A percentile compares a stretch with the other conserved stretches of the same genome.
Conservation (phyloP, 2,888 invertebrate species). For the Drosophila borealis region DNA sequence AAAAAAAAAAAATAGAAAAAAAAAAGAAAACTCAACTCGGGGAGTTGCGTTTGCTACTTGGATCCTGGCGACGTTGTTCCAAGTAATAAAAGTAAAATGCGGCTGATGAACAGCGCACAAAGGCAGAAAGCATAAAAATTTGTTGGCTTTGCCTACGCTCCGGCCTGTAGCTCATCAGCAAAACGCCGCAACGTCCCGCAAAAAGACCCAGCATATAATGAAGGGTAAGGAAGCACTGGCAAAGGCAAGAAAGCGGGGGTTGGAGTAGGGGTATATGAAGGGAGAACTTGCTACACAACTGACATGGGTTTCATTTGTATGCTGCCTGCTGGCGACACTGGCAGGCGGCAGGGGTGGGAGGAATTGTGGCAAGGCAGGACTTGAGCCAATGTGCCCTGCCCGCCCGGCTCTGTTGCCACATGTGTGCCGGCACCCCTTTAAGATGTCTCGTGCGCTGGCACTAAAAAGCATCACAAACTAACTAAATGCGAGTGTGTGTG, state of each 20-base stretch:
- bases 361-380: conserved; percentile 1
- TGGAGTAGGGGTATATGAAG: conserved; percentile 6
- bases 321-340: conserved; percentile 76
- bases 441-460: conserved; percentile 59
- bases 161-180: conserved; percentile 64
- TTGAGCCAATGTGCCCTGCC: conserved; percentile 15
- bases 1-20: conserved; percentile 26
- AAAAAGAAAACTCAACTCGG: conserved; percentile 12
- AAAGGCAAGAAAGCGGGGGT: conserved; percentile 19
- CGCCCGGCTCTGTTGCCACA: conserved; percentile 27
- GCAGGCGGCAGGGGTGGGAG: background rate
- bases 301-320: conserved; percentile 79
- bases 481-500: conserved; percentile 57
- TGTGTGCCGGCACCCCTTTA: conserved; percentile 66
- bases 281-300: conserved; percentile 69
- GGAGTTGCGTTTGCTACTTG: conserved; percentile 22
- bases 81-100: conserved; percentile 80
- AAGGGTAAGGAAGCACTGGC: conserved; percentile 64
- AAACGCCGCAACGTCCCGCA: conserved; percentile 15
- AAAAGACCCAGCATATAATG: conserved; percentile 59
- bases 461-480: conserved; percentile 79
- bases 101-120: conserved; percentile 75
- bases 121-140: conserved; percentile 75
- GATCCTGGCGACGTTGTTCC: conserved; percentile 49
- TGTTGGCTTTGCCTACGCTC: conserved; percentile 58